Base-by-base conservation (phyloP, 2,113 vertebrate species). In the Ceratotherium simum region DNA sequence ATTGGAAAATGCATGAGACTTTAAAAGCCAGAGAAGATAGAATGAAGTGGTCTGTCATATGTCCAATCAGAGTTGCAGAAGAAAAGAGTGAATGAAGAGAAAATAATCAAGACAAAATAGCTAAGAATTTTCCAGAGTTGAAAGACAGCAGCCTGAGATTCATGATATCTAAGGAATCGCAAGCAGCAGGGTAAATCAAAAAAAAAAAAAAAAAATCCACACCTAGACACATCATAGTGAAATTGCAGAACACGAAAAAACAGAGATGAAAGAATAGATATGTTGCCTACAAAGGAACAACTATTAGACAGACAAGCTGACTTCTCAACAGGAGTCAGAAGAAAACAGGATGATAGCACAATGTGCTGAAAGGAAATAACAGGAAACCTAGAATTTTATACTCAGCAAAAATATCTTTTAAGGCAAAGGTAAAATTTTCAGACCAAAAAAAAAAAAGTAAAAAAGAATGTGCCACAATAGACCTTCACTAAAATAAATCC, bases 401-500 rank as follows among this genome's bases (percentile, higher is more conserved):
- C 13, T 48, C 36, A 92, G 39, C 60, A 60, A 90, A 89, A 93
- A 36, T 80, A 33, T 69, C 31, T 69, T 72, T 69, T 42, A 85
- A 8, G 65, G 69, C 2, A 69, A 33, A 79, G 18, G 36, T 31
- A 33, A 95, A 67, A 73, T 84, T 97, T 65, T 82, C 39, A 36
- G 6, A 62, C 21, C 42, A 42, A 42, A 42, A 14, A 76, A 58
- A 76, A 39, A 48, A 13, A 21, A 56, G 27, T 36, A 39, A 72
- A 62, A 12, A 67, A 60, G 85, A 48, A 56, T 69, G 8, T 64
- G 18, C 29, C 65, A 87, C 29, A 33, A 91, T 23, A 89, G 70
- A 65, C 29, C 58, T 39, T 73, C 42, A 56, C 36, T 31, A 80
- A 96, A 88, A 76, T 56, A 81, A 95, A 92, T 69, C 29, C 73